A percentile compares a stretch with the other conserved stretches of the same genome.
Evolutionary conservation across 1,140 invertebrate genomes (phyloP).

Genomic region (Nymphalis io): DNA sequence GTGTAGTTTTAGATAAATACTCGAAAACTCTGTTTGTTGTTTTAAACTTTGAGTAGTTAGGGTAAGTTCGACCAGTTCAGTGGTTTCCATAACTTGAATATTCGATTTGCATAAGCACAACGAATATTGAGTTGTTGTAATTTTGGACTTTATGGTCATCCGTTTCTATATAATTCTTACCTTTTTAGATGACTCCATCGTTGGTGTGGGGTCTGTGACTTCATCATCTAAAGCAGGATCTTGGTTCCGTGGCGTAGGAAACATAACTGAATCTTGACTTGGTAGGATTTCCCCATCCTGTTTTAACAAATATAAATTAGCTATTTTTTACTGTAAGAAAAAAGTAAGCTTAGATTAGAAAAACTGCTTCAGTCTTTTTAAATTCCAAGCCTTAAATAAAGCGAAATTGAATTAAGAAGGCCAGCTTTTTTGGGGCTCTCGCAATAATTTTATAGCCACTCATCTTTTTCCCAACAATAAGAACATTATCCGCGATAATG

Average conservation of each 20-base stretch:
- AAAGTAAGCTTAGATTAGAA: too few relatives aligned
- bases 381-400: slow-evolving; percentile 15
- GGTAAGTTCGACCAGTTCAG: slow-evolving; percentile 19
- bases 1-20: slow-evolving; percentile 6
- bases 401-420: slow-evolving; percentile 18
- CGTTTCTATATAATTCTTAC: slow-evolving; percentile 35
- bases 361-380: neutral
- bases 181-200: slow-evolving; percentile 66
- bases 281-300: slow-evolving; percentile 68
- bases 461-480: slow-evolving; percentile 41
- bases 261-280: slow-evolving; percentile 70
- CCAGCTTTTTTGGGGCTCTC: slow-evolving; percentile 11
- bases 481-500: slow-evolving; percentile 50
- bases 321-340: neutral
- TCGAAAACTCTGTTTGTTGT: slow-evolving; percentile 19
- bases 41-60: slow-evolving; percentile 29
- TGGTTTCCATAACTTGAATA: slow-evolving; percentile 36
- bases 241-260: slow-evolving; percentile 59
- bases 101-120: slow-evolving; percentile 32
- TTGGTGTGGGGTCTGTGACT: slow-evolving; percentile 63
- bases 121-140: slow-evolving; percentile 19
- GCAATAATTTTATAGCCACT: slow-evolving; percentile 34
- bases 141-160: slow-evolving; percentile 7
- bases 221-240: slow-evolving; percentile 63
- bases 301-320: slow-evolving; percentile 2